Percentiles rank a stretch among this genome's conserved stretches.
Evolutionary conservation across 1,140 invertebrate species (phyloP).

Genomic region (Cryptotermes secundus): DNA sequence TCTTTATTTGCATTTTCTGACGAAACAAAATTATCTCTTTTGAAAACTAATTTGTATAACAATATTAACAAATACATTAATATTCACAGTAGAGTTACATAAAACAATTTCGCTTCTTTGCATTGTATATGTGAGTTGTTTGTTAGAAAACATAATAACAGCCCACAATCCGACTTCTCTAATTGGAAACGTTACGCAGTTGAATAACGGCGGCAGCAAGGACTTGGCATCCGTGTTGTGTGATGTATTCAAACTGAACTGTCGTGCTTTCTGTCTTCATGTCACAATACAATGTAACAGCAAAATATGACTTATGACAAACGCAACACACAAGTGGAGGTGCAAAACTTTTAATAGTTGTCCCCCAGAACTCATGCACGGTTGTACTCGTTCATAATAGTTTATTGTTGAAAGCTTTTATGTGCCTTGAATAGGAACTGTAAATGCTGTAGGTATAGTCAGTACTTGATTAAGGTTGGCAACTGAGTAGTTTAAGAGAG

Average conservation of each 20-base stretch:
- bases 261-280: not conserved
- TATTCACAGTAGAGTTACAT: not conserved
- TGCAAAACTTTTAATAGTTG: slow-evolving; percentile 20
- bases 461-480: no score
- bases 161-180: not conserved
- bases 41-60: no score
- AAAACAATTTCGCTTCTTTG: not conserved
- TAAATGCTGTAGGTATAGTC: not conserved
- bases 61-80: not conserved
- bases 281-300: not conserved
- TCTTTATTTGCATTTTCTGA: no score
- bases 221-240: not conserved
- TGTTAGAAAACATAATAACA: slow-evolving; percentile 11
- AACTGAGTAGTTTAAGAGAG: no score
- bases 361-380: not conserved
- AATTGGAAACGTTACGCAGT: slow-evolving; percentile 9
- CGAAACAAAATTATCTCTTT: no score
- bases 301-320: slow-evolving; percentile 20
- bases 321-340: slow-evolving; percentile 17
- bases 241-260: not conserved
- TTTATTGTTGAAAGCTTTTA: slow-evolving; percentile 5
- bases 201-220: not conserved
- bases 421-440: not conserved
- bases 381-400: not conserved
- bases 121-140: not conserved